Evolutionary conservation across 1,140 invertebrate genomes (phyloP), one percentile per base, ranked within the genome.

Genomic region (Trichogramma pretiosum): DNA sequence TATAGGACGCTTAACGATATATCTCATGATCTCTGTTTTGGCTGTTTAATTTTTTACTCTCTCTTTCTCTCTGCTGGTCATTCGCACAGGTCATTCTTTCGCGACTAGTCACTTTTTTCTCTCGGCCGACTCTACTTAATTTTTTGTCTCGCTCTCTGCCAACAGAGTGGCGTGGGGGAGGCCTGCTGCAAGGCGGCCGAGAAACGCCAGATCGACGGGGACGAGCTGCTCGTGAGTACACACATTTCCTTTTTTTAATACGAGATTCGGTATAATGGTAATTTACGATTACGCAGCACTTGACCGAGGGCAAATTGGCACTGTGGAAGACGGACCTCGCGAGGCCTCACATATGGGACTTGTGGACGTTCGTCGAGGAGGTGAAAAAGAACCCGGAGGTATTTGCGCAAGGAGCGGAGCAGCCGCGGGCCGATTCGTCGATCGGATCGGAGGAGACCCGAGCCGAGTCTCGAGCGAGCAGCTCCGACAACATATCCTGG

Each of bases 311-410:
- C 49, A 68, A 70, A 55, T 56, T 71, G 46, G 51, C 62, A 22
- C 56, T 69, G n/a, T 71, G 68, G 68, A 71, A 68, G 59, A 61
- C 57, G 46, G 68, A 71, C 52, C 62, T 71, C 35, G 64, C 58
- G 35, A 60, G 56, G 36, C 48, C 59, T 32, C 41, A 61, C 45
- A 69, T 58, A 67, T 61, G 68, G 68, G 70, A 60, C 64, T 53
- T 70, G 2, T 64, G 58, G 61, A 37, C 46, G 0, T 66, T 70
- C 28, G 62, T 70, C 3, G 63, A 70, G 41, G 59, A 65, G 19
- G 2, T 70, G 5, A 66, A 54, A 11, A 65, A 61, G 34, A 41
- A 13, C 8, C 65, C 67, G 1, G 63, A 67, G 26, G 60, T 61
- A 23, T 68, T 57, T 47, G 55, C 62, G 0, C 33, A 52, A 5